phyloP scores from a whole-genome alignment of 1,140 invertebrate genomes.

The Drosophila persimilis region DNA sequence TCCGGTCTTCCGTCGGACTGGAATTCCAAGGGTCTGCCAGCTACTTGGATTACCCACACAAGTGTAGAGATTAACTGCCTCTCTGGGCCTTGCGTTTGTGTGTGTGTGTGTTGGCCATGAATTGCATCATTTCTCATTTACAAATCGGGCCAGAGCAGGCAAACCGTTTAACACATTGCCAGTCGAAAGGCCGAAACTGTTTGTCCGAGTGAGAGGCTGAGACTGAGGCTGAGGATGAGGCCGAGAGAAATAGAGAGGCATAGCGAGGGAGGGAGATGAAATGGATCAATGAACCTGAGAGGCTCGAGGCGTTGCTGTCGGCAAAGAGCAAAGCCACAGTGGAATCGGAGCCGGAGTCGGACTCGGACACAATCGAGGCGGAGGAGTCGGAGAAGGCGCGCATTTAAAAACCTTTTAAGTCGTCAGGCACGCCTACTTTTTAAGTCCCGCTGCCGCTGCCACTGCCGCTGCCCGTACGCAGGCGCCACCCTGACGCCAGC shows the following conservation, averaged over 20 bases:
- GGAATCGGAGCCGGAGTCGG: constrained; percentile 24
- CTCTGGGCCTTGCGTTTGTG: no score
- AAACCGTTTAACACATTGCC: constrained; percentile 58
- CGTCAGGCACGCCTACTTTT: constrained; percentile 78
- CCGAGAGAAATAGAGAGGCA: no score
- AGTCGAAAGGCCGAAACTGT: constrained; percentile 2
- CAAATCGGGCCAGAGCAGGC: neutral
- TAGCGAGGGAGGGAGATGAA: constrained; percentile 5
- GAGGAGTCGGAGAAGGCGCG: constrained; percentile 43
- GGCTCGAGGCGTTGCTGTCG: constrained; percentile 68
- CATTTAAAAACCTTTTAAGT: constrained; percentile 82
- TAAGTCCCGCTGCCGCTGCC: constrained; percentile 35
- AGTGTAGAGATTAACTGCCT: neutral
- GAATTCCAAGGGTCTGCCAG: no score
- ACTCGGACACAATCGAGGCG: neutral
- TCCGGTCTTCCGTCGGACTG: no score
- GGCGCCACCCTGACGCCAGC: constrained; percentile 79
- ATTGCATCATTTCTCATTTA: constrained; percentile 6
- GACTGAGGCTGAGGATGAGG: constrained; percentile 7
- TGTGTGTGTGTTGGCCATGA: neutral
- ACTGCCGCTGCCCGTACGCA: constrained; percentile 28
- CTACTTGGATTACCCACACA: neutral
- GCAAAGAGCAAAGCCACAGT: constrained; percentile 59
- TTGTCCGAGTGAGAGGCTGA: neutral
- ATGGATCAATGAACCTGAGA: constrained; percentile 74